A percentile compares a stretch with the other conserved stretches of the same genome.
These are phyloP conservation scores for Parazoanthus darwini DNA, from an alignment of 92 coral and sea anemone species.

Conservation along the genomic window DNA sequence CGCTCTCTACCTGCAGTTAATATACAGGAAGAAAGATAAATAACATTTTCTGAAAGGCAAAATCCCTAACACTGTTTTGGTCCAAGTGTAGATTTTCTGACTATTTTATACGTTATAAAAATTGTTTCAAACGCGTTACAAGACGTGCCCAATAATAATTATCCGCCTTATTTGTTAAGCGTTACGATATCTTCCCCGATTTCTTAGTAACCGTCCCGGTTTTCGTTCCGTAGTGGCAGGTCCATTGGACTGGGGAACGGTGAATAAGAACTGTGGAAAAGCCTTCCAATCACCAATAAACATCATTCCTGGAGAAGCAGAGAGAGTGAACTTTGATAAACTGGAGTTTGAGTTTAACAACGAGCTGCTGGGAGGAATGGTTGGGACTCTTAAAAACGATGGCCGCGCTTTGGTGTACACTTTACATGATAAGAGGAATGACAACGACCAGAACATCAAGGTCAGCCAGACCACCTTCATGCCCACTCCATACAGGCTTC, in stretches of 20 bases:
- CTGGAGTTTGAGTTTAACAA: constrained; percentile 16
- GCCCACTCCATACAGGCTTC: constrained; percentile 33
- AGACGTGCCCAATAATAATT: too few relatives aligned
- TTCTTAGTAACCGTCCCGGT: background rate
- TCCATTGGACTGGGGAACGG: constrained; percentile 32
- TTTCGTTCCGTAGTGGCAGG: constrained; percentile 21
- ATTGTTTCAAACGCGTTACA: too few relatives aligned
- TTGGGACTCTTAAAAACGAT: constrained; percentile 25
- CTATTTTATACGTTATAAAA: too few relatives aligned
- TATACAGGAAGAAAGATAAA: too few relatives aligned
- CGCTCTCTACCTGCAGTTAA: too few relatives aligned
- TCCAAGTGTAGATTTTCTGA: too few relatives aligned
- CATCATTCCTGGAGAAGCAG: constrained; percentile 16
- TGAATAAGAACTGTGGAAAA: constrained; percentile 19
- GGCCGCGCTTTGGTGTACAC: constrained; percentile 29
- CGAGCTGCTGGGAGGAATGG: constrained; percentile 10
- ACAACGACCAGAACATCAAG: constrained; percentile 23
- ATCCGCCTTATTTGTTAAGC: too few relatives aligned
- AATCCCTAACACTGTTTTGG: too few relatives aligned
- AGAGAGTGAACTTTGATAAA: background rate
- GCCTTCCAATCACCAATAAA: constrained; percentile 29
- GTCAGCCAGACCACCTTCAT: constrained; percentile 35
- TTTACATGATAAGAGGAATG: background rate
- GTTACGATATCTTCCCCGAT: too few relatives aligned
- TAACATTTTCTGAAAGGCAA: too few relatives aligned